Evolutionary conservation across 2,797 vertebrate genomes (phyloP).

Genomic region (Morus bassanus): DNA sequence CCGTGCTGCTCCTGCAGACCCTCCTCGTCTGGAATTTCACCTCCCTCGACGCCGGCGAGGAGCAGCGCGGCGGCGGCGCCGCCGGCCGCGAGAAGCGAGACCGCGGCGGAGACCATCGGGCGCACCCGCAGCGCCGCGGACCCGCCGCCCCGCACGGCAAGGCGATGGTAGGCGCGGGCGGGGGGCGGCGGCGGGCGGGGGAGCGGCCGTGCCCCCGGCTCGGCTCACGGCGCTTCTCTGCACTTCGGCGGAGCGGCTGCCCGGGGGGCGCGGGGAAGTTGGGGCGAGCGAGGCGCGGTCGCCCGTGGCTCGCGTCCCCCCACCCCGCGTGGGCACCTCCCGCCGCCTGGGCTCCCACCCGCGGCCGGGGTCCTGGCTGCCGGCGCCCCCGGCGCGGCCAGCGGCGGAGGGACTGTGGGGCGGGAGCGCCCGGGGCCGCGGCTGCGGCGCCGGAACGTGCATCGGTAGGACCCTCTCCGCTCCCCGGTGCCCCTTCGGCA

Average conservation of each 20-base stretch:
- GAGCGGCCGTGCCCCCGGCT: background rate
- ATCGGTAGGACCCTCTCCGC: background rate
- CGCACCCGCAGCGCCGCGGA: constrained; percentile 72
- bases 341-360: background rate
- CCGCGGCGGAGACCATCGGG: constrained; percentile 71
- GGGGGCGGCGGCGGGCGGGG: background rate
- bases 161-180: constrained; percentile 66
- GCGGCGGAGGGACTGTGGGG: background rate
- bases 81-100: constrained; percentile 81
- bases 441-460: fast-evolving
- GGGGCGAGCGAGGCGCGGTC: background rate
- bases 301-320: background rate
- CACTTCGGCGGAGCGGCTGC: background rate
- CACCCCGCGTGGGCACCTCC: background rate
- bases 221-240: background rate
- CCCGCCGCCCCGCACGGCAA: constrained; percentile 48
- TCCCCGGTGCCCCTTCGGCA: background rate
- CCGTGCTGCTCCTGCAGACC: constrained; percentile 90
- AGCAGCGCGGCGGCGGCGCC: constrained; percentile 73
- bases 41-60: constrained; percentile 89
- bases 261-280: background rate
- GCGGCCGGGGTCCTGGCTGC: background rate
- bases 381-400: background rate
- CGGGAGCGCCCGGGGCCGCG: background rate
- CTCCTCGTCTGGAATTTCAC: constrained; percentile 94